These are phyloP conservation scores for Deladenus siricidicola DNA, from an alignment of 2,888 invertebrate species.

Conservation along the genomic window DNA sequence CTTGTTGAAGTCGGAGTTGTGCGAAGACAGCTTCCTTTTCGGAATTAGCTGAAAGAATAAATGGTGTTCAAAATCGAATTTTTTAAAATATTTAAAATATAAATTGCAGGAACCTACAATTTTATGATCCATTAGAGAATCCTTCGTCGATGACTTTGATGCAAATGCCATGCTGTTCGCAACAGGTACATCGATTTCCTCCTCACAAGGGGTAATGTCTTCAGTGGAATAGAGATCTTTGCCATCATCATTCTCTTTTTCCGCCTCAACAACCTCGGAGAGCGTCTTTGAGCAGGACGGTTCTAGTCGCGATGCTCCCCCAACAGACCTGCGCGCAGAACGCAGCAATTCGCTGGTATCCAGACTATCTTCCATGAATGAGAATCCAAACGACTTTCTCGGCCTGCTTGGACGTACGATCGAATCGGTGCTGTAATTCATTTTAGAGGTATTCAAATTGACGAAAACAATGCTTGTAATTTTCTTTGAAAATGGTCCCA, in stretches of 20 bases:
- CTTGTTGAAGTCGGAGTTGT: not conserved
- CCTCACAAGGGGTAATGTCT: not conserved
- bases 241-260: not conserved
- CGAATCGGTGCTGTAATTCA: too few relatives aligned
- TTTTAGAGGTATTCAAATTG: not conserved
- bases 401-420: not conserved
- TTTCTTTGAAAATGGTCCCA: not conserved
- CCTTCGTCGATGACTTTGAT: not conserved
- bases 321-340: not conserved
- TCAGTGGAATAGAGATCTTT: not conserved
- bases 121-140: not conserved
- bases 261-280: not conserved
- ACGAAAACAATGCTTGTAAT: not conserved
- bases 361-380: conserved; percentile 6
- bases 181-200: not conserved
- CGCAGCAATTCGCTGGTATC: not conserved
- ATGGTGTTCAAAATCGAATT: too few relatives aligned
- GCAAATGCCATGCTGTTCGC: conserved; percentile 6
- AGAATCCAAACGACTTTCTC: conserved; percentile 3
- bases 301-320: too few relatives aligned
- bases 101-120: not conserved
- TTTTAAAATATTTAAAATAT: too few relatives aligned
- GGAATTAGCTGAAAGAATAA: not conserved
- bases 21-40: not conserved
- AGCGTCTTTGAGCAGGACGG: too few relatives aligned